Conservation (phyloP, 37 sponge, comb jelly and placozoan genomes). For the Oopsacas minuta region DNA sequence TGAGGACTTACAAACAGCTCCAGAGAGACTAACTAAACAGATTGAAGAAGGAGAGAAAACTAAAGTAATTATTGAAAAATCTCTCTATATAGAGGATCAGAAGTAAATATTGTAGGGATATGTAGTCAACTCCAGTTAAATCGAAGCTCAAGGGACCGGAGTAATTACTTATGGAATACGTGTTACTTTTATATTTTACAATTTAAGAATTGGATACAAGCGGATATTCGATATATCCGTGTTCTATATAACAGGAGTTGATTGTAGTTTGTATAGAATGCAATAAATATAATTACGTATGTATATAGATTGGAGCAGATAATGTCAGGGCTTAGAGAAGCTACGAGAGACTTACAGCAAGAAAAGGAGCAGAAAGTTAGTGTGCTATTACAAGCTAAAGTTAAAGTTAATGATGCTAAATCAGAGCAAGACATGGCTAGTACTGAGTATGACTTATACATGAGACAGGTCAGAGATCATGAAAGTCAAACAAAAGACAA, state of each 20-base stretch:
- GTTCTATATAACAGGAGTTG: no score
- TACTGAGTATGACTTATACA: slow-evolving; percentile 2
- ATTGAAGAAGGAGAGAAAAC: slow-evolving; percentile 43
- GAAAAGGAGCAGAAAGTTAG: slow-evolving; percentile 74
- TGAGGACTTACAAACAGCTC: slow-evolving; percentile 50
- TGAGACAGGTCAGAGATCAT: neutral
- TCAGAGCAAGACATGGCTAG: slow-evolving; percentile 27
- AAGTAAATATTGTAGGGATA: slow-evolving; percentile 31
- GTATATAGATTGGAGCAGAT: neutral
- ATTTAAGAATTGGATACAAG: no score
- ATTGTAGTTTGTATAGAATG: no score
- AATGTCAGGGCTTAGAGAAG: slow-evolving; percentile 47
- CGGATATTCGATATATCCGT: no score
- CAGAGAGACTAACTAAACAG: slow-evolving; percentile 49
- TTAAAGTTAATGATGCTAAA: slow-evolving; percentile 46
- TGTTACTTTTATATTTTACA: no score
- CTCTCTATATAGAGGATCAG: neutral
- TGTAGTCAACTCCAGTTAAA: no score
- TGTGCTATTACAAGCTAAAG: slow-evolving; percentile 39
- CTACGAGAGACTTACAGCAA: slow-evolving; percentile 57
- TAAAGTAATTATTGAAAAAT: slow-evolving; percentile 38
- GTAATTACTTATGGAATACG: no score
- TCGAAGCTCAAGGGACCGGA: no score
- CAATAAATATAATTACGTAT: no score
- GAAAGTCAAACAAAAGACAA: neutral